Conservation (phyloP, 1,140 invertebrate genomes). For the Drosophila hydei region DNA sequence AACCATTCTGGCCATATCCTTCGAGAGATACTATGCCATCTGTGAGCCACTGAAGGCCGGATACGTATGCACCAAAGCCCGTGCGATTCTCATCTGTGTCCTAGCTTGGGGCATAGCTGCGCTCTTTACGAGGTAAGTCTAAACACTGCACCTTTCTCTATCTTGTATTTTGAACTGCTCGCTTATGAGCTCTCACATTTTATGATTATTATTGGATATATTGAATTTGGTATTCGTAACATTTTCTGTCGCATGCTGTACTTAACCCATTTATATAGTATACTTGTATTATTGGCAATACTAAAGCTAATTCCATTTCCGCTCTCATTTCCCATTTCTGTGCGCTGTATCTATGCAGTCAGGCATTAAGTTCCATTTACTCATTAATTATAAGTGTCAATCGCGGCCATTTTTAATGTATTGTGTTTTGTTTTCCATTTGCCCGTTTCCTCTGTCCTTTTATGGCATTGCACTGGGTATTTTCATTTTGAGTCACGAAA, state of each 20-base stretch:
- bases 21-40: constrained; percentile 97
- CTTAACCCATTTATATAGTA: constrained; percentile 9
- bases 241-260: background rate
- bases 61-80: constrained; percentile 94
- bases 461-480: constrained; percentile 19
- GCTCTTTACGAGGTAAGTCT: constrained; percentile 91
- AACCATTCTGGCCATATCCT: constrained; percentile 96
- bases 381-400: constrained; percentile 82
- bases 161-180: background rate
- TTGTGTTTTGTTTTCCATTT: constrained; percentile 53
- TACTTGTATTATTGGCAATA: background rate
- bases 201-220: constrained; percentile 4
- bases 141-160: background rate
- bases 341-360: constrained; percentile 45
- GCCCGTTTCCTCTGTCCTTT: constrained; percentile 18
- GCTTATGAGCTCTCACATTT: constrained; percentile 22
- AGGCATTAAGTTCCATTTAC: constrained; percentile 39
- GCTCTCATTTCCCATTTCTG: constrained; percentile 37
- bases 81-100: constrained; percentile 92
- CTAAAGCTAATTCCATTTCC: constrained; percentile 30
- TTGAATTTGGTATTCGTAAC: background rate
- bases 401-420: constrained; percentile 76
- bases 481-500: background rate
- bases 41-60: constrained; percentile 95
- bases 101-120: constrained; percentile 93